Conservation (phyloP, 1,140 invertebrate species). For the Solenopsis invicta region DNA sequence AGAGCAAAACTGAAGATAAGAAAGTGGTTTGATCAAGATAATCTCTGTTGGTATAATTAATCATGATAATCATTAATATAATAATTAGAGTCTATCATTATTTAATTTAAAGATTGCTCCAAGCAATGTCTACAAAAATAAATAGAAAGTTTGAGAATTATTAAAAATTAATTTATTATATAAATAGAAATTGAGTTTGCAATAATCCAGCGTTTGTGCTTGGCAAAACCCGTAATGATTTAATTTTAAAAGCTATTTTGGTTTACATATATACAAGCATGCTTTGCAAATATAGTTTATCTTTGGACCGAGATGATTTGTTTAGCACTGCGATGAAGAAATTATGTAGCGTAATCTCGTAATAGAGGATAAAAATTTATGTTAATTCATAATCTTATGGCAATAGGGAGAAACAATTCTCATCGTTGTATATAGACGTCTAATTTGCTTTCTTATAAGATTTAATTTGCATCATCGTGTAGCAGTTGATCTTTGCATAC, state of each 20-base stretch:
- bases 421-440: neutral
- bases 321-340: neutral
- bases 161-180: neutral
- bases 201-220: neutral
- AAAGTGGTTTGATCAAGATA: slow-evolving; percentile 23
- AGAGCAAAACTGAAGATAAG: slow-evolving; percentile 35
- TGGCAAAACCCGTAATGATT: neutral
- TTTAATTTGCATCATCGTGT: neutral
- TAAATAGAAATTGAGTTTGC: neutral
- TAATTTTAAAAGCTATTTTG: neutral
- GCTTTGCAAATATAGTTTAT: neutral
- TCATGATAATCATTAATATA: neutral
- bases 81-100: neutral
- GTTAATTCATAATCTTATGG: neutral
- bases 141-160: too few species aligned
- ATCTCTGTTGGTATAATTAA: neutral
- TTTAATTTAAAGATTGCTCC: neutral
- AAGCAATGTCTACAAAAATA: neutral
- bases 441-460: neutral
- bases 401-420: neutral
- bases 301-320: neutral
- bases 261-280: neutral
- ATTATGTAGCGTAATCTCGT: neutral
- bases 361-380: neutral
- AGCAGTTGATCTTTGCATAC: neutral